Percentiles rank a stretch among this genome's conserved stretches.
Conservation (phyloP, 2,797 vertebrate genomes). For the Trachurus trachurus region DNA sequence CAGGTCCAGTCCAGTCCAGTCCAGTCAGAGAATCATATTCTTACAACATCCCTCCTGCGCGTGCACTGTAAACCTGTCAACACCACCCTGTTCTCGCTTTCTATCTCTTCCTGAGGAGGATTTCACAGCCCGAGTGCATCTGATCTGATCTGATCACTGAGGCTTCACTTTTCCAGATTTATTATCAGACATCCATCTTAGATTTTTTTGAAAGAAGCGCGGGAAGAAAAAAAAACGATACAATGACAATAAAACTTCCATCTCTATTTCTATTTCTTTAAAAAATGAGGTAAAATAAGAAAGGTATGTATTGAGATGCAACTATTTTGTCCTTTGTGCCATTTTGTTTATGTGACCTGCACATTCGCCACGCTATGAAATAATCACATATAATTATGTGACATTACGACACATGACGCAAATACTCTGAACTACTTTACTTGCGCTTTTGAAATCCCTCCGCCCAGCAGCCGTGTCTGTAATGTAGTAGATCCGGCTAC, state of each 20-base stretch:
- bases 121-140: slow-evolving; percentile 39
- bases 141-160: not conserved
- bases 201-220: not conserved
- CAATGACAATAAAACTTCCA: too few species aligned
- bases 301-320: not conserved
- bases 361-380: too few species aligned
- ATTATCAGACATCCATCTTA: slow-evolving; percentile 3
- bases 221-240: not conserved
- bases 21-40: slow-evolving; percentile 37
- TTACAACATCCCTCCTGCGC: slow-evolving; percentile 28
- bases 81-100: slow-evolving; percentile 43
- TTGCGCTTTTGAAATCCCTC: too few species aligned
- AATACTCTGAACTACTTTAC: too few species aligned
- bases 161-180: not conserved
- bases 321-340: not conserved
- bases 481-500: too few species aligned
- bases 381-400: too few species aligned
- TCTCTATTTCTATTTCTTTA: too few species aligned
- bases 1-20: slow-evolving; percentile 44
- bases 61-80: slow-evolving; percentile 68
- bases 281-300: too few species aligned
- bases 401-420: too few species aligned
- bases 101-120: slow-evolving; percentile 27
- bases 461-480: too few species aligned
- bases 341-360: not conserved